These are phyloP conservation scores for Zaprionus lachaisei DNA, from an alignment of 1,140 invertebrate genomes.

Conservation along the genomic window DNA sequence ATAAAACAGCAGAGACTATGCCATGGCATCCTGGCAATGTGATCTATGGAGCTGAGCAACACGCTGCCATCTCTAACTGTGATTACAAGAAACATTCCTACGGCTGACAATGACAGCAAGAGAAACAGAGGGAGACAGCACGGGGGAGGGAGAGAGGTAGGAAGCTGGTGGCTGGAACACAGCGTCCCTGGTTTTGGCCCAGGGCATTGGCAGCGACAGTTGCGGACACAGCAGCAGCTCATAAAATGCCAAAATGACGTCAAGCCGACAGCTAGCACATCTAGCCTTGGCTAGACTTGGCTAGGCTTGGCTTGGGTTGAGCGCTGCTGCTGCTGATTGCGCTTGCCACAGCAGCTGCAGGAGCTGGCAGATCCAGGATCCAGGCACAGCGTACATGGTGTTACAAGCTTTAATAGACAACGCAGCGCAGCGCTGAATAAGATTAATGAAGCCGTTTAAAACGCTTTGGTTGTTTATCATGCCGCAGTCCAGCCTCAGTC, in stretches of 20 bases:
- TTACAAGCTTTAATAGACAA: slow-evolving; percentile 83
- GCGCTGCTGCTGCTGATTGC: slow-evolving; percentile 23
- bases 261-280: slow-evolving; percentile 79
- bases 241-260: slow-evolving; percentile 78
- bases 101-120: slow-evolving; percentile 20
- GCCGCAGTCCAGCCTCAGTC: slow-evolving; percentile 48
- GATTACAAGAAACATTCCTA: slow-evolving; percentile 5
- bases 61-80: slow-evolving; percentile 23
- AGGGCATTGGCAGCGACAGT: slow-evolving; percentile 29
- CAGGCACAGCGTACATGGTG: slow-evolving; percentile 34
- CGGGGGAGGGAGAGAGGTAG: neutral
- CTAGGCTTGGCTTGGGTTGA: slow-evolving; percentile 60
- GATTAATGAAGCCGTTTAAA: slow-evolving; percentile 83
- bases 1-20: neutral
- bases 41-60: slow-evolving; percentile 4
- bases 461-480: slow-evolving; percentile 83
- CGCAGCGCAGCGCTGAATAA: slow-evolving; percentile 76
- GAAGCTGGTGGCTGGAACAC: neutral
- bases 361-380: slow-evolving; percentile 17
- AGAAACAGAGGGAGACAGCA: neutral
- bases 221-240: slow-evolving; percentile 57
- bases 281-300: slow-evolving; percentile 66
- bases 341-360: slow-evolving; percentile 9
- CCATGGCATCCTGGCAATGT: neutral
- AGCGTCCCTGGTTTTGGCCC: slow-evolving; percentile 4